Evolutionary conservation across 1,140 invertebrate genomes (phyloP).

Genomic region (Odontomachus brunneus): DNA sequence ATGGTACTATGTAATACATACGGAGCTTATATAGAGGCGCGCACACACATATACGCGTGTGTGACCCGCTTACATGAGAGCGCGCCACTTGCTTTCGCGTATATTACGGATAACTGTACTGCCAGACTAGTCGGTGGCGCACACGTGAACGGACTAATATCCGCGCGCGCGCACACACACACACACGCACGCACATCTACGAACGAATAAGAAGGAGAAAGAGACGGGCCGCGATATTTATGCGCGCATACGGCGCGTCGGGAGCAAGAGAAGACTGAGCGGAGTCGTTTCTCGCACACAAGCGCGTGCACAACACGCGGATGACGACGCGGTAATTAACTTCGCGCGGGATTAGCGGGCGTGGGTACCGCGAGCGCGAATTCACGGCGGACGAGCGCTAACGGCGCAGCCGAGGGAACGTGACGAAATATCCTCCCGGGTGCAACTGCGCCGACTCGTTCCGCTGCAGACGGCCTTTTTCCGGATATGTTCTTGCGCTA

Average conservation of each 20-base stretch:
- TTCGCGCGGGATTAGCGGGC: conserved; percentile 65
- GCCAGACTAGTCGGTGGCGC: neutral
- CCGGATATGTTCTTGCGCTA: neutral
- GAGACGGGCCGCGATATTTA: conserved; percentile 39
- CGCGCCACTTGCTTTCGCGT: conserved; percentile 57
- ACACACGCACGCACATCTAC: too few species aligned
- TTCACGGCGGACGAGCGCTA: conserved; percentile 42
- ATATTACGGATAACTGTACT: conserved; percentile 62
- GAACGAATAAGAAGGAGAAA: conserved; percentile 10
- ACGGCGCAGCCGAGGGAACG: conserved; percentile 39
- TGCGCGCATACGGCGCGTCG: neutral
- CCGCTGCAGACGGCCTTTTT: neutral
- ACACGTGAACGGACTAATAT: conserved; percentile 8
- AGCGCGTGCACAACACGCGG: neutral
- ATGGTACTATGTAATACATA: conserved; percentile 1
- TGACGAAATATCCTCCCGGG: conserved; percentile 30
- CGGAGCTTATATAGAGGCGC: neutral
- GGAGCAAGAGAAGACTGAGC: neutral
- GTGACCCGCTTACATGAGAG: conserved; percentile 33
- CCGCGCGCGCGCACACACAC: too few species aligned
- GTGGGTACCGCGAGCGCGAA: conserved; percentile 54
- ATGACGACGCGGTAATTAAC: conserved; percentile 65
- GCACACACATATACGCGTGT: conserved; percentile 7
- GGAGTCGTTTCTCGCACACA: conserved; percentile 1
- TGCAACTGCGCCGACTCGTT: conserved; percentile 1